These are phyloP conservation scores for Paratrypauchen microcephalus DNA, from an alignment of 2,797 vertebrate genomes.

Conservation along the genomic window DNA sequence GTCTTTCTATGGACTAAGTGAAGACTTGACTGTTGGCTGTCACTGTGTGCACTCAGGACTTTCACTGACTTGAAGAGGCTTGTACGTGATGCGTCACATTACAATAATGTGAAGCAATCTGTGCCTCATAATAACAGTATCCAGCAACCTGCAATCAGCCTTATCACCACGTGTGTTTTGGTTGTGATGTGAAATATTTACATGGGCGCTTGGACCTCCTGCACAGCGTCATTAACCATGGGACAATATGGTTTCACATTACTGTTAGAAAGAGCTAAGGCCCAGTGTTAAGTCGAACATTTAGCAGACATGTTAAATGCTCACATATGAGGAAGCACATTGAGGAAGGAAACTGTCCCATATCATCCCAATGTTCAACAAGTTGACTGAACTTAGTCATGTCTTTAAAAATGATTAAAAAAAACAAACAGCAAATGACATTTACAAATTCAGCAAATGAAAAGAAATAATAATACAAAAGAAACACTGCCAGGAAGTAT, in stretches of 20 bases:
- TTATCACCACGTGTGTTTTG: slow-evolving; percentile 31
- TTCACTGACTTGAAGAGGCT: slow-evolving; percentile 42
- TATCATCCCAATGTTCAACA: background rate
- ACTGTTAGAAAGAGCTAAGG: slow-evolving; percentile 17
- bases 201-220: slow-evolving; percentile 33
- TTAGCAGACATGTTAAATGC: background rate
- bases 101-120: slow-evolving; percentile 24
- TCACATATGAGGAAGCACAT: slow-evolving; percentile 2
- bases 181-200: slow-evolving; percentile 61
- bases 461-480: background rate
- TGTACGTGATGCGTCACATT: slow-evolving; percentile 29
- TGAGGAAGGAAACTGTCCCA: background rate
- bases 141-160: slow-evolving; percentile 12
- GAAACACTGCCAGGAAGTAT: background rate
- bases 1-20: slow-evolving; percentile 9
- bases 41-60: slow-evolving; percentile 21
- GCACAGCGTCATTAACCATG: slow-evolving; percentile 34
- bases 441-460: background rate
- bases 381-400: background rate
- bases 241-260: slow-evolving; percentile 39
- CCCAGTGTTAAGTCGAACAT: background rate
- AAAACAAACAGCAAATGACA: background rate
- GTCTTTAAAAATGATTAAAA: background rate
- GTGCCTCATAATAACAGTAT: slow-evolving; percentile 6
- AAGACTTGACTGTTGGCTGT: slow-evolving; percentile 11